These are phyloP conservation scores for Oryctes rhinoceros DNA, from an alignment of 1,140 invertebrate species.

Conservation along the genomic window DNA sequence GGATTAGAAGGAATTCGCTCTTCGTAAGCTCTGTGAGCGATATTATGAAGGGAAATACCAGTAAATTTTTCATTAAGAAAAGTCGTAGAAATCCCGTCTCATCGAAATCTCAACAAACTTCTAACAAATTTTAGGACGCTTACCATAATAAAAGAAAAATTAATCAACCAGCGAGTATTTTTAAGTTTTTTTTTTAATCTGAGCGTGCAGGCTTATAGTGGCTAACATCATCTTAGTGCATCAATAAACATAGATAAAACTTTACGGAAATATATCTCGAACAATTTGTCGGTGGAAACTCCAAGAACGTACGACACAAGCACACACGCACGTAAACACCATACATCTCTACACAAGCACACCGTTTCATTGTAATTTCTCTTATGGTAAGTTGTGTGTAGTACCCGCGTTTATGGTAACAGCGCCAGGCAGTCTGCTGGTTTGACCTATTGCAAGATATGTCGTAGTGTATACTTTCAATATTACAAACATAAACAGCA, in stretches of 20 bases:
- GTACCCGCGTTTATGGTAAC: constrained; percentile 20
- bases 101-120: too few relatives aligned
- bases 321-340: not conserved
- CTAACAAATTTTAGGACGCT: too few relatives aligned
- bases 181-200: too few relatives aligned
- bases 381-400: constrained; percentile 18
- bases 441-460: constrained; percentile 22
- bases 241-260: not conserved
- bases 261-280: not conserved
- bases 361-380: constrained; percentile 22
- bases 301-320: not conserved
- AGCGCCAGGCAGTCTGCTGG: constrained; percentile 19
- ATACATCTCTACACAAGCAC: not conserved
- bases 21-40: too few relatives aligned
- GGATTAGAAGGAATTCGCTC: too few relatives aligned
- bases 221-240: too few relatives aligned
- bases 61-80: too few relatives aligned
- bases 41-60: too few relatives aligned
- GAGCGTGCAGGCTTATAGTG: too few relatives aligned
- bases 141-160: too few relatives aligned
- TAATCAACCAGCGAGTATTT: too few relatives aligned
- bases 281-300: not conserved
- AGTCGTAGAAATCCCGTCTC: too few relatives aligned
- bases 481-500: constrained; percentile 19
- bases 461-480: constrained; percentile 21